A percentile compares a stretch with the other conserved stretches of the same genome.
Conservation (phyloP, 2,888 invertebrate genomes). For the Odontocerum albicorne region DNA sequence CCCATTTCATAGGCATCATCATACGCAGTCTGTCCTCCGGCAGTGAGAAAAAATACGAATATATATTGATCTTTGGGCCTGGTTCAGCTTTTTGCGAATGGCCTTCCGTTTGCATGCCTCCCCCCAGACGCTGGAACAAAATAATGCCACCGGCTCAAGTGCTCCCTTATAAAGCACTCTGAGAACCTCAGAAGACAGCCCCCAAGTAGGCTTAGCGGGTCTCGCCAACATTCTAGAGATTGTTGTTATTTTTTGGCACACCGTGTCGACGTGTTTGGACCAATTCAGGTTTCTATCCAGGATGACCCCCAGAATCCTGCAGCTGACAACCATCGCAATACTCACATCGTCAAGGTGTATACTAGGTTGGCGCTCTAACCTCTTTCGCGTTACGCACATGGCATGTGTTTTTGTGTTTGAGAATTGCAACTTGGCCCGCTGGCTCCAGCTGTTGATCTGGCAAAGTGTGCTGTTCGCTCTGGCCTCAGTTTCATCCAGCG, state of each 20-base stretch:
- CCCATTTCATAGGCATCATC: no score
- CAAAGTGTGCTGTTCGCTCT: neutral
- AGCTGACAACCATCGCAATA: neutral
- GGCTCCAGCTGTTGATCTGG: neutral
- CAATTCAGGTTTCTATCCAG: neutral
- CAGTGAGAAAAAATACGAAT: no score
- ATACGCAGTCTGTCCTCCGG: no score
- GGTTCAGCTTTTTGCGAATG: no score
- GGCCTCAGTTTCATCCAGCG: neutral
- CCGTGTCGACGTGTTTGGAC: no score
- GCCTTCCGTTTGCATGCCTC: no score
- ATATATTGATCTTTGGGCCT: no score
- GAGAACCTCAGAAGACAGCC: neutral
- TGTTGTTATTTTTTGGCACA: neutral
- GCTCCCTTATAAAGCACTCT: neutral
- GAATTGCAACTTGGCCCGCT: neutral
- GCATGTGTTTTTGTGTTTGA: no score
- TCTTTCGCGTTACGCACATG: no score
- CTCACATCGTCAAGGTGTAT: no score
- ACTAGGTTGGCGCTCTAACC: no score
- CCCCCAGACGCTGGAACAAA: neutral
- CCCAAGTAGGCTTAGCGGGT: slow-evolving; percentile 5
- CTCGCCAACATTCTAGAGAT: neutral
- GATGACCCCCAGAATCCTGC: no score
- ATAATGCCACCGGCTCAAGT: neutral